Conservation (phyloP, 2,113 vertebrate species). For the Trematomus loennbergii region DNA sequence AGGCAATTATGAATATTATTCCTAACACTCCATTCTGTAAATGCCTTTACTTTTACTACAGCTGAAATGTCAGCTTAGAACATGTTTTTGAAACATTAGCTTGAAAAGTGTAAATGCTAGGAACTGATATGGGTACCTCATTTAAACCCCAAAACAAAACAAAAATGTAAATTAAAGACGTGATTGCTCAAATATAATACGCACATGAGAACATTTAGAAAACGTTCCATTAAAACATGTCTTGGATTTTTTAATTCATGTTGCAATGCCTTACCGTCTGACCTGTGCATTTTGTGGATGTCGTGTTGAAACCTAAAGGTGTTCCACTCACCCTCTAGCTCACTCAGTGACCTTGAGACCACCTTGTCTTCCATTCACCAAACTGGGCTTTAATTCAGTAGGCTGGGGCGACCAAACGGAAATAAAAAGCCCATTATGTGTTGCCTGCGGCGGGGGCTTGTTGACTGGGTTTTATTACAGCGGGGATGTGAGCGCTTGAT, state of each 20-base stretch:
- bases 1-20: too few relatives aligned
- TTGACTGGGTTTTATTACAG: conserved; percentile 85
- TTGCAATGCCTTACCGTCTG: background rate
- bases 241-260: background rate
- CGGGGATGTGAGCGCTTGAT: conserved; percentile 80
- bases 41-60: too few relatives aligned
- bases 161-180: background rate
- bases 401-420: conserved; percentile 79
- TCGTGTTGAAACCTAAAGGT: conserved; percentile 20
- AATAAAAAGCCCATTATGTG: conserved; percentile 85
- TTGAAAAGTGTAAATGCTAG: background rate
- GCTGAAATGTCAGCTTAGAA: background rate
- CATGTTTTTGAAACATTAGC: background rate
- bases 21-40: too few relatives aligned
- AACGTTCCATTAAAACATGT: too few relatives aligned
- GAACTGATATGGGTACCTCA: background rate
- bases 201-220: background rate
- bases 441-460: conserved; percentile 80
- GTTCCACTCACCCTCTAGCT: conserved; percentile 39
- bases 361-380: conserved; percentile 75
- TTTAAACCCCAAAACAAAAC: background rate
- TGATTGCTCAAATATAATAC: background rate
- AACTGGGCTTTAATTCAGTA: conserved; percentile 81
- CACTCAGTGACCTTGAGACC: conserved; percentile 79
- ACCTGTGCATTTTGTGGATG: background rate